Base-by-base conservation (phyloP, 2,113 vertebrate genomes). In the Pterocles burchelli region DNA sequence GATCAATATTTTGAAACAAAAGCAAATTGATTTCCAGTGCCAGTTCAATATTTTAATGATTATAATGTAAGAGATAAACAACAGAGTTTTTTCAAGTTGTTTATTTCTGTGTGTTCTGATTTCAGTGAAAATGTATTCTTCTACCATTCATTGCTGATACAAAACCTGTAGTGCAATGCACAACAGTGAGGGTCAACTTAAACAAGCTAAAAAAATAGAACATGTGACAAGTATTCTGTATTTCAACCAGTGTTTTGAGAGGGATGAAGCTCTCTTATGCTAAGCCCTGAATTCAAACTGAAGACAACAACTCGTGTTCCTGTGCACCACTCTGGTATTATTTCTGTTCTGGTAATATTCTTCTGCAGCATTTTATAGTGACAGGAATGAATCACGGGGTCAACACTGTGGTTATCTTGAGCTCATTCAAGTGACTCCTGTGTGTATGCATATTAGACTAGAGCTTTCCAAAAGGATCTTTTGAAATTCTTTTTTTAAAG, bases 1-100 rank as follows among this genome's bases (percentile, higher is more conserved):
- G 95, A 97, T 97, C 94, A 49, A 97, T 98, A 97, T 93, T 97
- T 94, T 78, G 93, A 94, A 96, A 89, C 76, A 97, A 96, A 94
- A 93, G 54, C 83, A 95, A 96, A 97, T 97, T 96, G 93, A 97
- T 96, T 97, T 89, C 95, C 84, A 87, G 73, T 2, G 5, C 63
- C 41, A 22, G 73, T 94, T 96, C 92, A 90, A 89, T 97, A 96
- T 97, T 96, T 92, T 97, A 97, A 96, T 96, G 90, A 84, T 94
- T 88, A 45, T 90, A 97, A 96, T 89, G 57, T 87, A 96, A 95
- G 75, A 96, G 85, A 96, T 88, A 97, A 98, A 95, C 95, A 97
- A 90, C 85, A 97, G 89, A 95, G 54, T 93, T 94, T 48, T 95
- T 97, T 94, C 36, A 38, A 59, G 55, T 95, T 96, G 73, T 95